A percentile compares a stretch with the other conserved stretches of the same genome.
These are phyloP conservation scores for Mechanitis messenoides DNA, from an alignment of 2,888 invertebrate species.

Conservation along the genomic window DNA sequence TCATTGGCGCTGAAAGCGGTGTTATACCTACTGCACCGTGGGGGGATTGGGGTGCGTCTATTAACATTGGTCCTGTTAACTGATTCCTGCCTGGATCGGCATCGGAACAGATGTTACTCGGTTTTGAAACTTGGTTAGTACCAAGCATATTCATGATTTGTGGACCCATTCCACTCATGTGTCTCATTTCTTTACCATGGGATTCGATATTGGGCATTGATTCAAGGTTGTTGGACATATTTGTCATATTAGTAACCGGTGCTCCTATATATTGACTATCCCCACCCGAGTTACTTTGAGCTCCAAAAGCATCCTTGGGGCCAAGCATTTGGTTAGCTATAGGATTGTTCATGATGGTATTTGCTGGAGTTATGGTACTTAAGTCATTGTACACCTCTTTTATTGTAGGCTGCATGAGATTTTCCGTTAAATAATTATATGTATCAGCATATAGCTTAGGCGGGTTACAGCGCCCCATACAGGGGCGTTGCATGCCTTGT, in stretches of 20 bases:
- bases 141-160: conserved; percentile 58
- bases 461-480: conserved; percentile 54
- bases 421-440: conserved; percentile 55
- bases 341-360: conserved; percentile 55
- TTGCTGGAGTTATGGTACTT: conserved; percentile 51
- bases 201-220: conserved; percentile 12
- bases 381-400: conserved; percentile 65
- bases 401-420: conserved; percentile 62
- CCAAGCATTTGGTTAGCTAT: conserved; percentile 50
- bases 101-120: conserved; percentile 19
- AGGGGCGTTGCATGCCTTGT: conserved; percentile 27
- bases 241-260: conserved; percentile 17
- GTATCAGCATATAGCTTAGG: conserved; percentile 58
- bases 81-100: conserved; percentile 17
- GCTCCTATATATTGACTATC: conserved; percentile 6
- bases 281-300: conserved; percentile 1
- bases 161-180: conserved; percentile 52
- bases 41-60: conserved; percentile 40
- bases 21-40: conserved; percentile 36
- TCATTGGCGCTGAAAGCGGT: conserved; percentile 24
- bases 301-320: conserved; percentile 13
- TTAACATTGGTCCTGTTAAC: conserved; percentile 31
- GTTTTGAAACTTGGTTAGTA: conserved; percentile 29
- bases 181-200: conserved; percentile 19
- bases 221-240: conserved; percentile 11